phyloP scores from a whole-genome alignment of 2,113 vertebrate species.

The Vulpes ferrilata region DNA sequence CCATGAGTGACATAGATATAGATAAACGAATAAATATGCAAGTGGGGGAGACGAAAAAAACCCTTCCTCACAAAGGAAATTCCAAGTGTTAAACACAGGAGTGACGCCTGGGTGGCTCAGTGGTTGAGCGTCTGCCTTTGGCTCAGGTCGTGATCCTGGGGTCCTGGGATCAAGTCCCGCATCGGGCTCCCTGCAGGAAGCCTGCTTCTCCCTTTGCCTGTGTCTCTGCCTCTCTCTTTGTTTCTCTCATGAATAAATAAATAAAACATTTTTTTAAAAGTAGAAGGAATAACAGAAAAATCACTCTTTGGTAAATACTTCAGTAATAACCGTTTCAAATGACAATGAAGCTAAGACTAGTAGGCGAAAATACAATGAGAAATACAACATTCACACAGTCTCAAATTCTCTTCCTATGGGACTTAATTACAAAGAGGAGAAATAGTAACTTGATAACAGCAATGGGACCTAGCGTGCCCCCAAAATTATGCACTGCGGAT shows the following conservation, averaged over 20 bases:
- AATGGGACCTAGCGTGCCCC: rapidly evolving
- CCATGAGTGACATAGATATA: neutral
- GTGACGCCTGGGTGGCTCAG: too few relatives aligned
- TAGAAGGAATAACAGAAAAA: neutral
- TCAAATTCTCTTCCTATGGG: neutral
- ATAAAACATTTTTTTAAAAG: too few relatives aligned
- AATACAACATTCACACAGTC: neutral
- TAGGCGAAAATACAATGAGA: neutral
- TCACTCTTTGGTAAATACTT: neutral
- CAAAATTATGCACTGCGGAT: neutral
- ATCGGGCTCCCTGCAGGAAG: too few relatives aligned
- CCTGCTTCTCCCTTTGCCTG: too few relatives aligned
- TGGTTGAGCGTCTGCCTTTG: too few relatives aligned
- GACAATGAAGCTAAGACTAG: neutral
- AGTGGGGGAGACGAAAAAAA: neutral
- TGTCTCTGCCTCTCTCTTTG: too few relatives aligned
- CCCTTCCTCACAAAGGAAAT: neutral
- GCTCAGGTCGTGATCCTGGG: too few relatives aligned
- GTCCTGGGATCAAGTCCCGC: too few relatives aligned
- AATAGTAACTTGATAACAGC: neutral
- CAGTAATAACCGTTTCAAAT: neutral
- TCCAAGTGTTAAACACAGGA: neutral
- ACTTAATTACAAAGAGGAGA: neutral
- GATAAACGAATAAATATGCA: neutral
- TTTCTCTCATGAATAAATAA: too few relatives aligned